phyloP scores from a whole-genome alignment of 2,113 vertebrate genomes.

The Malurus elegans region DNA sequence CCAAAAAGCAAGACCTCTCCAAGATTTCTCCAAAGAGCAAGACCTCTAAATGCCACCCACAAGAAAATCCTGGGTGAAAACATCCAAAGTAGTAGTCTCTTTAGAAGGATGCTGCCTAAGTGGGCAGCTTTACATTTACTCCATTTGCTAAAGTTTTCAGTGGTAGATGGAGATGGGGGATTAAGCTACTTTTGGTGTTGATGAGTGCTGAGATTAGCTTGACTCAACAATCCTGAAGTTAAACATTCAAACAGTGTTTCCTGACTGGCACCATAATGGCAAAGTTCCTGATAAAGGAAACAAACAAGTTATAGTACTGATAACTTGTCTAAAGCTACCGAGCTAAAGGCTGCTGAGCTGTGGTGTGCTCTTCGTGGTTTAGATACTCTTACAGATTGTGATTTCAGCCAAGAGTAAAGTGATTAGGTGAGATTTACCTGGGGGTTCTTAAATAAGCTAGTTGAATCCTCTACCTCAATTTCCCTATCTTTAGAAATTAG shows the following conservation, averaged over 20 bases:
- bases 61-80: constrained; percentile 33
- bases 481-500: not conserved
- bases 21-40: not conserved
- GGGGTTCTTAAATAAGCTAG: not conserved
- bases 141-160: not conserved
- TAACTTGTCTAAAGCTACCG: not conserved
- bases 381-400: not conserved
- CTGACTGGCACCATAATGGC: not conserved
- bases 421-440: not conserved
- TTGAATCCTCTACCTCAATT: not conserved
- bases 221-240: not conserved
- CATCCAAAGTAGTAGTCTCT: not conserved
- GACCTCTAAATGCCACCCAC: not conserved
- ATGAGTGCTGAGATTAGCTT: not conserved
- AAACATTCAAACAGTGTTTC: not conserved
- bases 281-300: not conserved
- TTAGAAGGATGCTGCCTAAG: not conserved
- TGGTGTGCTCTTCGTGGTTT: not conserved
- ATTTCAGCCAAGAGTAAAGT: not conserved
- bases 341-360: not conserved
- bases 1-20: not conserved
- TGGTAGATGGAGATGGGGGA: not conserved
- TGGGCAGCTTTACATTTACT: not conserved
- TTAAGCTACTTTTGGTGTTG: not conserved
- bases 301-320: not conserved